Percentiles rank a stretch among this genome's conserved stretches.
Evolutionary conservation across 2,113 vertebrate genomes (phyloP).

Genomic region (Poicephalus gulielmi): DNA sequence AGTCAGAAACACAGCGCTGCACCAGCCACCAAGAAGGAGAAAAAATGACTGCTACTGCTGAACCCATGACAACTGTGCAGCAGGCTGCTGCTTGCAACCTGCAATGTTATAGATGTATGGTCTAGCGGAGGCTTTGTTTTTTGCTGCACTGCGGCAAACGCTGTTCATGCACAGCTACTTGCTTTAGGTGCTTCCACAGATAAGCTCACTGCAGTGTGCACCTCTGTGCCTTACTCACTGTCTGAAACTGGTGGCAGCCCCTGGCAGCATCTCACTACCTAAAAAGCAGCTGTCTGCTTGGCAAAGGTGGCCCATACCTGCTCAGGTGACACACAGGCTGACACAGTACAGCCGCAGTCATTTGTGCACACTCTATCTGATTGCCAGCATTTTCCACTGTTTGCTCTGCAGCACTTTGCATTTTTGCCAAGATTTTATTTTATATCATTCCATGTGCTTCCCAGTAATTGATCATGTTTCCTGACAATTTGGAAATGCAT

Average conservation of each 20-base stretch:
- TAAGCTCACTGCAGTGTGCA: neutral
- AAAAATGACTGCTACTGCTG: no score
- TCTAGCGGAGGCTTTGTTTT: neutral
- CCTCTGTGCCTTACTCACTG: neutral
- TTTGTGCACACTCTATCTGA: no score
- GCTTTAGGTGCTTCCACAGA: neutral
- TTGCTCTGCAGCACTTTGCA: neutral
- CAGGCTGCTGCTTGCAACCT: neutral
- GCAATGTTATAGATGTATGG: rapidly evolving
- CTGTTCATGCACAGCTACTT: neutral
- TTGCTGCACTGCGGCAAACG: neutral
- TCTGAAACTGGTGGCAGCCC: neutral
- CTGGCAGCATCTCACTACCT: neutral
- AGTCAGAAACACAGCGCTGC: no score
- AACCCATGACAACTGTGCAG: no score
- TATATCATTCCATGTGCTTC: neutral
- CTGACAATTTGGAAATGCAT: neutral
- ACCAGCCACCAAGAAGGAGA: no score
- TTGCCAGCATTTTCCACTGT: neutral
- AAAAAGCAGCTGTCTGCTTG: neutral
- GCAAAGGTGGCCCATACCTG: neutral
- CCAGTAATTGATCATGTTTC: neutral
- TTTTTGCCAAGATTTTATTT: neutral
- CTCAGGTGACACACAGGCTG: neutral
- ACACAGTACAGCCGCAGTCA: neutral